Base-by-base conservation (phyloP, 2,113 vertebrate species). In the Panthera leo region DNA sequence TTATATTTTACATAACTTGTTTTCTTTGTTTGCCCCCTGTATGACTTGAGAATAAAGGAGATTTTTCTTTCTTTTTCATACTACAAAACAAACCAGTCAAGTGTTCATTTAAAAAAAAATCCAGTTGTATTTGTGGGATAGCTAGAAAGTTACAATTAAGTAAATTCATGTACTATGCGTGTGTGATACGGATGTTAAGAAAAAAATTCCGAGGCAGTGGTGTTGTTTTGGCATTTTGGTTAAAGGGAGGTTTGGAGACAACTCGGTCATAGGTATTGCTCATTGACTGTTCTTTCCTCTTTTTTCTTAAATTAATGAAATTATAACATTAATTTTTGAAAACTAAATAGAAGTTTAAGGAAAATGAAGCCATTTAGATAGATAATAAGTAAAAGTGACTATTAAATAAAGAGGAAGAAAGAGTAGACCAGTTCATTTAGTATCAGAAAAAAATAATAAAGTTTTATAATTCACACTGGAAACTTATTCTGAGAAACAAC, bases 201-300 rank as follows among this genome's bases (percentile, higher is more conserved):
- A 90, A 96, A 96, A 79, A 48, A 70, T 76, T 63, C n/a, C 48
- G 73, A 36, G 68, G 5, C 61, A 53, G 6, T 91, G 73, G 34
- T 76, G 89, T 95, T 95, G 63, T 92, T 97, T 76, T 65, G 68
- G 83, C n/a, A 85, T 96, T 93, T 97, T 80, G 73, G 63, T 94
- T 79, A 91, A 92, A 61, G 68, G 45, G 61, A 89, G 73, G 39
- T 95, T 96, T 96, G 55, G 89, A 89, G 82, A 91, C 61, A 94
- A 7, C 55, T 97, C 42, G 85, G 71, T 90, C 23, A 27, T 94
- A 96, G 63, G 29, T 97, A 45, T 90, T 96, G 63, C 39, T 89
- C 83, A 63, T 36, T 51, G 76, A 65, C 27, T 61, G 5, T 82
- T 91, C 13, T 92, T 0, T 85, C 31, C 19, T 71, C 31, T 23